Evolutionary conservation across 2,797 vertebrate genomes (phyloP), one percentile per base, ranked within the genome.

Genomic region (Alcedo atthis): DNA sequence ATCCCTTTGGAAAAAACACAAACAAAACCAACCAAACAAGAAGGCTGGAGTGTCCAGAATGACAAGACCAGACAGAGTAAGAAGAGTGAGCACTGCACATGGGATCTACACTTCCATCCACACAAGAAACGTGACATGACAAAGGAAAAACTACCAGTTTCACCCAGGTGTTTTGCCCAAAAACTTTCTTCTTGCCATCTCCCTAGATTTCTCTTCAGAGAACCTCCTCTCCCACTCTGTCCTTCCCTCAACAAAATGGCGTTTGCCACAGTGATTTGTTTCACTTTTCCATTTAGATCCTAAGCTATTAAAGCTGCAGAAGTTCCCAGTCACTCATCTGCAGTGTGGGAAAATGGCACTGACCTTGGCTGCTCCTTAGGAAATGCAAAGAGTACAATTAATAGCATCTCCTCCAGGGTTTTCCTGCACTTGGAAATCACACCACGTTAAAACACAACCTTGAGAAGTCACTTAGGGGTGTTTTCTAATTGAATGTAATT

Each of bases 401-500:
- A 90, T 59, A 81, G 26, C 40, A 62, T 5, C 66, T 59, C 55
- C 92, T 92, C 80, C 35, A 63, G 73, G 37, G 55, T 16, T 51
- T 66, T 76, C 70, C 55, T 75, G 83, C 74, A 21, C 67, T 42
- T 67, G 63, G 59, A 92, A 95, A 85, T 62, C 73, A 45, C 40
- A 81, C 62, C 66, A 59, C 75, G 84, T 63, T 63, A 53, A 90
- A 89, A 32, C 89, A 67, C 95, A 95, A 76, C 92, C 91, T 93
- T 91, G 85, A 96, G 87, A 83, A 93, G 85, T 81, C 85, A 87
- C 77, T 93, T 87, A 90, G 75, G 75, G 35, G 63, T 92, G 84
- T 85, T 89, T 80, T 61, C 86, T 94, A 95, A 95, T 89, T 95
- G 94, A 94, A 93, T 93, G 81, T 87, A 89, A 93, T 93, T 77